Evolutionary conservation across 2,113 vertebrate genomes (phyloP).

Genomic region (Pygoscelis adeliae): DNA sequence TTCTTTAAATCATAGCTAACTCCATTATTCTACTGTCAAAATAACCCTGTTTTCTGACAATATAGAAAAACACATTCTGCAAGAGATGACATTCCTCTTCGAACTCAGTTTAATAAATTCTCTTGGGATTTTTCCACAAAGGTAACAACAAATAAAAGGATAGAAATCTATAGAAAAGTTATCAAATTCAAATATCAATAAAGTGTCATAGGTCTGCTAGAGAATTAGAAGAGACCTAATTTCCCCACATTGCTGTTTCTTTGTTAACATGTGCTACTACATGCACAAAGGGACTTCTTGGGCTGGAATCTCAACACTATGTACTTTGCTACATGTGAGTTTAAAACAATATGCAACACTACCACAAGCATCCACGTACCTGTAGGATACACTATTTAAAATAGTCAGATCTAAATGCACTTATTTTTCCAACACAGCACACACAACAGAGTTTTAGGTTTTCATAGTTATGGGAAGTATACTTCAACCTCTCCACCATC

Average conservation of each 20-base stretch:
- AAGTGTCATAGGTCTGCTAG: neutral
- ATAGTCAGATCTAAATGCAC: neutral
- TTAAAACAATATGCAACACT: neutral
- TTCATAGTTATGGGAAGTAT: neutral
- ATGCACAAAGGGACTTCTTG: neutral
- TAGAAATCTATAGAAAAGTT: neutral
- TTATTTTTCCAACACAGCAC: neutral
- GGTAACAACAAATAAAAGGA: neutral
- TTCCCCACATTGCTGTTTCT: neutral
- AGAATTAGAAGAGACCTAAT: neutral
- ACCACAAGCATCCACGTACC: neutral
- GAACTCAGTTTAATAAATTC: neutral
- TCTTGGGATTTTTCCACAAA: neutral
- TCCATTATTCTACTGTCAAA: constrained; percentile 30
- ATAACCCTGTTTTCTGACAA: neutral
- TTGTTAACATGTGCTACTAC: neutral
- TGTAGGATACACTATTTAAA: neutral
- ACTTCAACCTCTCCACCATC: neutral
- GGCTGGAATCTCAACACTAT: neutral
- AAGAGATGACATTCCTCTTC: neutral
- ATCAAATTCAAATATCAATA: neutral
- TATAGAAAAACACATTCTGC: neutral
- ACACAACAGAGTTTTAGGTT: neutral
- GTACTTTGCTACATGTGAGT: fast-evolving
- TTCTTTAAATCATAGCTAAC: constrained; percentile 43